Percentiles rank a stretch among this genome's conserved stretches.
Evolutionary conservation across 2,888 invertebrate species (phyloP).

Genomic region (Nipponacmea schrenckii): DNA sequence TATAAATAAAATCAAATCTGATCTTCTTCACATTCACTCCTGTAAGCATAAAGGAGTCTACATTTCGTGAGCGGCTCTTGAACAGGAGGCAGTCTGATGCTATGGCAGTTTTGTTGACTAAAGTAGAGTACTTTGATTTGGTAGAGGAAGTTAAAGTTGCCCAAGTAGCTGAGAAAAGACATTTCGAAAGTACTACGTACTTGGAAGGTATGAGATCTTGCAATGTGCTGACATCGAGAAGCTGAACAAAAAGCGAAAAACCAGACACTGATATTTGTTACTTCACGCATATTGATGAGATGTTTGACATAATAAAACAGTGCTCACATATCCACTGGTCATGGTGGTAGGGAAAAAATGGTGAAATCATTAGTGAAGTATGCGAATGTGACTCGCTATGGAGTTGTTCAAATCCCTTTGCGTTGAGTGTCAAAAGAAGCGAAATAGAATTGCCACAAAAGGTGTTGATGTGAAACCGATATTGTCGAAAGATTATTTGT

Average conservation of each 20-base stretch:
- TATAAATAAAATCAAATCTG: too few species aligned
- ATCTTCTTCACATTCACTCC: too few species aligned
- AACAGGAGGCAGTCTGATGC: constrained; percentile 9
- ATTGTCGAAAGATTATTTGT: constrained; percentile 13
- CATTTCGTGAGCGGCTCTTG: background rate
- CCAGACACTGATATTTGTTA: background rate
- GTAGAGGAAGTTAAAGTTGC: background rate
- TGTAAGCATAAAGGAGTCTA: too few species aligned
- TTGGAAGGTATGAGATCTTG: background rate
- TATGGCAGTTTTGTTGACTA: background rate
- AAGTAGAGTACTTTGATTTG: background rate
- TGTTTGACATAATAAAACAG: background rate
- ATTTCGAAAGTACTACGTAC: background rate
- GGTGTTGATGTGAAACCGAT: constrained; percentile 19
- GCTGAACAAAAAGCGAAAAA: background rate
- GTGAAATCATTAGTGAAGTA: too few species aligned
- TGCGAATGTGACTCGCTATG: too few species aligned
- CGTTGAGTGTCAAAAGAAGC: constrained; percentile 4
- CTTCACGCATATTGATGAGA: background rate
- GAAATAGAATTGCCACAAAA: constrained; percentile 11
- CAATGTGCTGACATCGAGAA: background rate
- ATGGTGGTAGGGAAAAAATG: background rate
- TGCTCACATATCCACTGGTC: constrained; percentile 7
- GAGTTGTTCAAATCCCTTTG: too few species aligned
- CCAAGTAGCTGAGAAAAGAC: background rate